phyloP scores from a whole-genome alignment of 2,797 vertebrate genomes.

The Siniperca undulata region DNA sequence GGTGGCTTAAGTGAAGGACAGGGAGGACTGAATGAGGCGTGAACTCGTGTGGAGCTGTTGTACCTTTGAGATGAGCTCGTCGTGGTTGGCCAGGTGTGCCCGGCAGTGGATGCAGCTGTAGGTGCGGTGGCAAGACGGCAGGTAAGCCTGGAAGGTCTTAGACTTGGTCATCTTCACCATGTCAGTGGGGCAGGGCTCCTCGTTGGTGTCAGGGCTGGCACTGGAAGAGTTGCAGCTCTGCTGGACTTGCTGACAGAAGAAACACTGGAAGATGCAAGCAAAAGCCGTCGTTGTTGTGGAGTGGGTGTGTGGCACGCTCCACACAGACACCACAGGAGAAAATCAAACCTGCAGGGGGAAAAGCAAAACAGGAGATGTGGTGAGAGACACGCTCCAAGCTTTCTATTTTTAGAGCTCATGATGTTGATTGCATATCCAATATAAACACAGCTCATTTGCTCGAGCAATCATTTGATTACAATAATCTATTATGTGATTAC shows the following conservation, averaged over 20 bases:
- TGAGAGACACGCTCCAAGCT: slow-evolving; percentile 32
- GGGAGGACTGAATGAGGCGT: not conserved
- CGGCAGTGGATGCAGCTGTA: slow-evolving; percentile 99
- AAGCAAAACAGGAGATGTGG: slow-evolving; percentile 5
- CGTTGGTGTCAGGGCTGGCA: slow-evolving; percentile 91
- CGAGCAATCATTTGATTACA: slow-evolving; percentile 64
- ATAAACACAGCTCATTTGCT: slow-evolving; percentile 43
- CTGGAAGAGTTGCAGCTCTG: slow-evolving; percentile 92
- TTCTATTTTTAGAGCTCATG: slow-evolving; percentile 58
- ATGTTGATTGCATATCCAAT: slow-evolving; percentile 53
- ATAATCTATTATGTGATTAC: slow-evolving; percentile 50
- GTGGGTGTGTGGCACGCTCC: slow-evolving; percentile 94
- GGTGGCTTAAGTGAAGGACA: not conserved
- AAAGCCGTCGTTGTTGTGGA: slow-evolving; percentile 96
- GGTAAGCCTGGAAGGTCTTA: slow-evolving; percentile 98
- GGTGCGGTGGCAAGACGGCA: slow-evolving; percentile 95
- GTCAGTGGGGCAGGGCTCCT: slow-evolving; percentile 90
- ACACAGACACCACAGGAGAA: slow-evolving; percentile 92
- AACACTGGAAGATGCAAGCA: slow-evolving; percentile 96
- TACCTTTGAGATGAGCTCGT: slow-evolving; percentile 99
- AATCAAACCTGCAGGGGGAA: slow-evolving; percentile 87
- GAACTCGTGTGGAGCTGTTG: not conserved
- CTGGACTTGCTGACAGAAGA: slow-evolving; percentile 96
- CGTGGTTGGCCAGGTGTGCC: slow-evolving; percentile 98
- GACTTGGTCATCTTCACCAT: slow-evolving; percentile 99